Base-by-base conservation (phyloP, 2,797 vertebrate species). In the Podarcis siculus region DNA sequence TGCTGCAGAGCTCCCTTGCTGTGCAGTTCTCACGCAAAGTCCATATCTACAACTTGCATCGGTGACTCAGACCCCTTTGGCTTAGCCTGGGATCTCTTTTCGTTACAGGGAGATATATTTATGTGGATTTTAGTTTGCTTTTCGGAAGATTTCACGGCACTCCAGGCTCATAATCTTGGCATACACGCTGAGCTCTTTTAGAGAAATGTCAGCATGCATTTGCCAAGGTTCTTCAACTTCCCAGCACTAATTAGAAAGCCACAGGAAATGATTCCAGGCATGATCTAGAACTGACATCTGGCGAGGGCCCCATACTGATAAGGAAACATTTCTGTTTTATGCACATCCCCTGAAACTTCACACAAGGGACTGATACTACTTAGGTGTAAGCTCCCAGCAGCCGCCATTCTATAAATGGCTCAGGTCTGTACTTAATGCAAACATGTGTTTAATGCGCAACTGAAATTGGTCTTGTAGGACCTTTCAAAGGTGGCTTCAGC, bases 151-250 rank as follows among this genome's bases (percentile, higher is more conserved):
- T 61, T 83, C 42, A 35, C 17, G 71, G 3, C n/a, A 86, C 3
- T 61, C 45, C 64, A 23, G 77, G 21, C 2, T 86, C 30, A 85
- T 76, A 87, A 71, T 49, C 64, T 37, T 85, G 9, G 25, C 35
- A 89, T 71, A 30, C 7, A 19, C 78, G 32, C 19, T 67, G 45
- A 87, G 64, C 58, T 85, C 58, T 86, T 73, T 84, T 80, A 78
- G 3, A 5, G 35, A 89, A 89, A 75, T n/a, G 0, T 39, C 8
- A n/a, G 2, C 42, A 76, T 42, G 15, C 0, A 12, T 83, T 79
- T 9, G 75, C 55, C 79, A 9, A 19, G 12, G 4, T 66, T 87
- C n/a, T 8, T 88, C 35, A 55, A 45, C 2, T 73, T 79, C 80
- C 25, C 69, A 89, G 32, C 21, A 15, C 25, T 82, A 23, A 86